A percentile compares a stretch with the other conserved stretches of the same genome.
Evolutionary conservation across 2,797 vertebrate genomes (phyloP).

Genomic region (Megaceryle alcyon): DNA sequence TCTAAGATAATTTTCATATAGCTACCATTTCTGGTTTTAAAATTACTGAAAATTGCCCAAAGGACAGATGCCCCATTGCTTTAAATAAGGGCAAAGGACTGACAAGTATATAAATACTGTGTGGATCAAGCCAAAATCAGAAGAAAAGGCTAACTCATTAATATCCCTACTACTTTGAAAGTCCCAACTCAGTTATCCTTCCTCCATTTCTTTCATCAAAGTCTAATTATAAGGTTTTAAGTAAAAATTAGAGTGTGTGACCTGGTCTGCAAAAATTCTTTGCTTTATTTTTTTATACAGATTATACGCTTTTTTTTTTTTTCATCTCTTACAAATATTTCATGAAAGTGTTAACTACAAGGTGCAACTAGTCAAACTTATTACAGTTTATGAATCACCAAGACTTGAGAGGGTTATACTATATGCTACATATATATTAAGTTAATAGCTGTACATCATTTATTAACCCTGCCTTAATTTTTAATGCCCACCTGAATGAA

Average conservation of each 20-base stretch:
- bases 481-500: neutral
- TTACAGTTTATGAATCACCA: neutral
- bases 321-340: neutral
- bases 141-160: neutral
- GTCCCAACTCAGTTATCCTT: neutral
- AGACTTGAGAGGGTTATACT: neutral
- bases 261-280: neutral
- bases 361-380: neutral
- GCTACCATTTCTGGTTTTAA: slow-evolving; percentile 25
- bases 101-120: neutral
- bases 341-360: neutral
- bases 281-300: neutral
- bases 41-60: neutral
- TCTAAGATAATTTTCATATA: slow-evolving; percentile 8
- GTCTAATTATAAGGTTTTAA: neutral
- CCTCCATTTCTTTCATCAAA: neutral
- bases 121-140: neutral
- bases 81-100: neutral
- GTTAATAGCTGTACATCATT: neutral
- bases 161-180: neutral
- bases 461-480: neutral
- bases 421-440: neutral
- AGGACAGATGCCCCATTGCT: neutral
- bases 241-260: neutral
- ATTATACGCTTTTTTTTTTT: neutral